Conservation (phyloP, 2,888 invertebrate species). For the Chironomus riparius region DNA sequence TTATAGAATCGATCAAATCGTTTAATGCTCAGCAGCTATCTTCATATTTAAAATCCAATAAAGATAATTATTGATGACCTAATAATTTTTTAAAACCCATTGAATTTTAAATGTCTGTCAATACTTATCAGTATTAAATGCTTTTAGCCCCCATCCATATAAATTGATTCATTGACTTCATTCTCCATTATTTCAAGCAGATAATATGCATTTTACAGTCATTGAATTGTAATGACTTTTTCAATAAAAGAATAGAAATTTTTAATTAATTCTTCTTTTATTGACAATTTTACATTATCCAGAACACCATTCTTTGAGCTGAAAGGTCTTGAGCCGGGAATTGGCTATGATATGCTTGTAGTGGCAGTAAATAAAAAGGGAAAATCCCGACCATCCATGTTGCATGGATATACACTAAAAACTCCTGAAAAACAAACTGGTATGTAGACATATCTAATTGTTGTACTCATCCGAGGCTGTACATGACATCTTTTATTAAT, state of each 20-base stretch:
- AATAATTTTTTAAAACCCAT: too few relatives aligned
- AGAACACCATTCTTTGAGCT: constrained; percentile 55
- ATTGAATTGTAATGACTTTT: neutral
- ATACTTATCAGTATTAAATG: too few relatives aligned
- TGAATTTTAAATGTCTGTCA: too few relatives aligned
- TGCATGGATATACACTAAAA: constrained; percentile 63
- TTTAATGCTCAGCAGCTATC: too few relatives aligned
- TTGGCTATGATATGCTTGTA: constrained; percentile 57
- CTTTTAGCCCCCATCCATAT: neutral
- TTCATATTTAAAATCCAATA: too few relatives aligned
- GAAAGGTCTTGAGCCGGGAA: constrained; percentile 56
- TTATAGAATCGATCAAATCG: too few relatives aligned
- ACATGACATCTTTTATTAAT: neutral
- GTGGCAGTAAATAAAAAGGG: constrained; percentile 66
- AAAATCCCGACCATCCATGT: constrained; percentile 53
- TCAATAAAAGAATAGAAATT: neutral
- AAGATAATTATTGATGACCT: too few relatives aligned
- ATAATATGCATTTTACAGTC: too few relatives aligned
- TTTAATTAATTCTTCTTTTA: neutral
- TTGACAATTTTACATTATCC: neutral
- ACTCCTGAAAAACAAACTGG: constrained; percentile 65
- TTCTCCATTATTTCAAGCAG: too few relatives aligned
- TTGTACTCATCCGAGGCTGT: neutral
- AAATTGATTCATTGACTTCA: too few relatives aligned
- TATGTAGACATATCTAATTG: constrained; percentile 33